These are phyloP conservation scores for Hemicordylus capensis DNA, from an alignment of 2,113 vertebrate species.

Conservation along the genomic window DNA sequence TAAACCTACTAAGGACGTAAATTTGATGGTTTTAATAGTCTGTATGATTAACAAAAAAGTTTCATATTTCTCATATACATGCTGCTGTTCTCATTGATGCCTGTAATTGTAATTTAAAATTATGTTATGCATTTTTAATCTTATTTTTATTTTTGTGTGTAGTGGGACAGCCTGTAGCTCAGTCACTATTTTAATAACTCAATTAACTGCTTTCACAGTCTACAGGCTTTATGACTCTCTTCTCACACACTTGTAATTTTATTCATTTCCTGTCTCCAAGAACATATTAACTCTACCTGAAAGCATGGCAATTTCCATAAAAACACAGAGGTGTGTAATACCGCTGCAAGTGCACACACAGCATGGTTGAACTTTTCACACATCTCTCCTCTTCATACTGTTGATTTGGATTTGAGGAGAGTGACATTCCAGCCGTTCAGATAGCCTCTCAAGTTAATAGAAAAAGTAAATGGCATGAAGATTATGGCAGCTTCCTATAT, in stretches of 20 bases:
- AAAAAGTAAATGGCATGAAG: background rate
- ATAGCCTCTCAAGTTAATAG: background rate
- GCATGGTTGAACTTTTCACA: background rate
- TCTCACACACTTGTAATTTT: background rate
- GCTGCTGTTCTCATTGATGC: background rate
- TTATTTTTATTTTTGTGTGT: background rate
- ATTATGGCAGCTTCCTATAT: too few relatives aligned
- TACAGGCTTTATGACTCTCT: background rate
- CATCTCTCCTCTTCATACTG: background rate
- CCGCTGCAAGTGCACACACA: background rate
- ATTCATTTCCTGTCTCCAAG: background rate
- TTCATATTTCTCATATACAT: background rate
- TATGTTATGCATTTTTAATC: background rate
- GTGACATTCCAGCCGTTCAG: background rate
- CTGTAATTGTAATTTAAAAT: slow-evolving; percentile 11
- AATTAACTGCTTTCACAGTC: background rate
- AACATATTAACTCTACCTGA: background rate
- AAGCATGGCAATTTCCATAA: background rate
- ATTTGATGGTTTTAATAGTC: slow-evolving; percentile 1
- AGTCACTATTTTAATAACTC: slow-evolving; percentile 9
- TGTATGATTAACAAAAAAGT: background rate
- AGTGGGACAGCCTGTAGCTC: background rate
- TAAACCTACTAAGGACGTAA: background rate
- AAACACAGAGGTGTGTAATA: background rate
- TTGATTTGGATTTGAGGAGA: background rate